Conservation (phyloP, 2,113 vertebrate genomes). For the Parus major region DNA sequence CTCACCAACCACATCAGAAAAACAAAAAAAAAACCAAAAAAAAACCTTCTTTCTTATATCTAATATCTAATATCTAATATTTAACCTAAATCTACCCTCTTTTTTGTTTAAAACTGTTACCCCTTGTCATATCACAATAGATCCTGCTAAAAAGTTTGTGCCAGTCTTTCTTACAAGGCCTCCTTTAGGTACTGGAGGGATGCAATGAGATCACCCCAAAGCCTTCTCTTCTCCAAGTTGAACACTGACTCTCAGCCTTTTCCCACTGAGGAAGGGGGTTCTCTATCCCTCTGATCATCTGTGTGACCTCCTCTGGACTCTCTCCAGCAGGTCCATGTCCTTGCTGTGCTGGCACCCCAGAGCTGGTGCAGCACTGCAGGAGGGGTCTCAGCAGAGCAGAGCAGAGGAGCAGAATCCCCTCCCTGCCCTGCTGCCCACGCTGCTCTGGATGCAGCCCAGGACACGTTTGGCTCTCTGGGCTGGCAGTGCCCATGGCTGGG, state of each 20-base stretch:
- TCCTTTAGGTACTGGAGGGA: background rate
- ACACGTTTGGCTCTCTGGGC: background rate
- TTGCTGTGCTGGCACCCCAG: background rate
- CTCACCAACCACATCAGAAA: background rate
- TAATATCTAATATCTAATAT: background rate
- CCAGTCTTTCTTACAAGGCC: background rate
- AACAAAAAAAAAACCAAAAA: too few species aligned
- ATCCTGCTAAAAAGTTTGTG: background rate
- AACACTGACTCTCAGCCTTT: background rate
- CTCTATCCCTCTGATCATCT: background rate
- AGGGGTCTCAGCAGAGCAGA: background rate
- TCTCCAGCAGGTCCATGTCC: background rate
- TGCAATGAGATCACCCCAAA: background rate
- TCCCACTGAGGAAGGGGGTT: accelerated
- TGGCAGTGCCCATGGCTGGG: background rate
- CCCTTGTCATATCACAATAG: accelerated
- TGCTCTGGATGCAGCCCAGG: background rate
- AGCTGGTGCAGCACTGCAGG: background rate
- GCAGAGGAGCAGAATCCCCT: background rate
- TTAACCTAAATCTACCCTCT: background rate
- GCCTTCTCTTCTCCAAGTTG: background rate
- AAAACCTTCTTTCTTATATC: background rate
- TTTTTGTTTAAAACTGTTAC: background rate
- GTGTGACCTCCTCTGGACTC: background rate
- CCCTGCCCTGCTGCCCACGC: background rate